Evolutionary conservation across 2,113 vertebrate species (phyloP), one percentile per base, ranked within the genome.

Genomic region (Nyctibius bracteatus): DNA sequence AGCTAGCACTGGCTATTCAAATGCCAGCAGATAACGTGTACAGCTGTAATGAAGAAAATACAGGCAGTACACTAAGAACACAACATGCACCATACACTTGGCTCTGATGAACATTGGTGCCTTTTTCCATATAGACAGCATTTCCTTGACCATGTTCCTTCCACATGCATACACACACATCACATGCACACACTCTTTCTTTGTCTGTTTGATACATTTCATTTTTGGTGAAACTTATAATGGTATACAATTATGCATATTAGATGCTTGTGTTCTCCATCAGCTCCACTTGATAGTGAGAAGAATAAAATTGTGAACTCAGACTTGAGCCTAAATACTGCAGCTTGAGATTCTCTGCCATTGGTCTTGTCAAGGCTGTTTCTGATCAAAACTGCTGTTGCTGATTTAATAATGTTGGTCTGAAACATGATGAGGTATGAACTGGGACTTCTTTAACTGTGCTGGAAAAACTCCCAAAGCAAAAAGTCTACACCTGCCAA

Each of bases 181-280:
- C 33, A 68, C 20, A 31, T 2, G 6, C 0, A 0, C n/a, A 41
- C 1, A 2, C 5, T 44, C 5, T 62, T 68, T 52, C 27, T 78
- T 73, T 37, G 41, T 41, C 21, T n/a, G 5, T 30, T 74, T 46
- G 12, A 59, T 46, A 46, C 4, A 33, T 58, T 74, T 80, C 41
- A 28, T 19, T 80, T n/a, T 80, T 37, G 22, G 12, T 75, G 61
- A 75, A 80, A 52, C 8, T 47, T 77, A 12, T 10, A 28, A 46
- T 0, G 0, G 4, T 49, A 19, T 16, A n/a, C 5, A 18, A 8
- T 58, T 77, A 51, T 4, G 8, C 10, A 2, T 66, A 5, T 30
- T 44, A 80, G 57, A 33, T 44, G 17, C 6, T 61, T 58, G 35
- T 2, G 4, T 41, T 27, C n/a, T 73, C 28, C 19, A 61, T 6